A percentile compares a stretch with the other conserved stretches of the same genome.
phyloP scores from a whole-genome alignment of 2,888 invertebrate species.

The Eupithecia centaureata region DNA sequence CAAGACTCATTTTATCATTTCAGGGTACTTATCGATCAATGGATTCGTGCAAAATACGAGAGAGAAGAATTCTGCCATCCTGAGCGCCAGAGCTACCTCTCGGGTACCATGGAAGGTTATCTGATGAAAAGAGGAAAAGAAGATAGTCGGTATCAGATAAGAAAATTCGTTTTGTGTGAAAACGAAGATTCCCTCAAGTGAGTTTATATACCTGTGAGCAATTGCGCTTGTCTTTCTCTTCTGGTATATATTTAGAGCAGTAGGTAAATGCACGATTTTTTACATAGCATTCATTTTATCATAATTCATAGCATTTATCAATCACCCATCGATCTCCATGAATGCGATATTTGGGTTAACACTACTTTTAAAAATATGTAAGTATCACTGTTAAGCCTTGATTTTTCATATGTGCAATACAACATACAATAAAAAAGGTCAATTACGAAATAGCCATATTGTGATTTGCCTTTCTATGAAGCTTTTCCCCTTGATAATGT shows the following conservation, averaged over 20 bases:
- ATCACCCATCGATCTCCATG: too few relatives aligned
- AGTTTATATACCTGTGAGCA: slow-evolving; percentile 48
- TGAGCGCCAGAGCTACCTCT: slow-evolving; percentile 91
- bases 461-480: not conserved
- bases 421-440: too few relatives aligned
- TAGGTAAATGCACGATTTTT: not conserved
- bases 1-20: slow-evolving; percentile 45
- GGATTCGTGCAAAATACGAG: slow-evolving; percentile 96
- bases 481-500: not conserved
- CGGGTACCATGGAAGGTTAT: slow-evolving; percentile 92
- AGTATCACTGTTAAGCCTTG: not conserved
- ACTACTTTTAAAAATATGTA: not conserved
- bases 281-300: not conserved
- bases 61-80: slow-evolving; percentile 93
- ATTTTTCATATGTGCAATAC: not conserved
- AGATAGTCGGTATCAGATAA: slow-evolving; percentile 91
- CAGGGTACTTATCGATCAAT: slow-evolving; percentile 94
- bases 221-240: not conserved
- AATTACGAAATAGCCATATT: not conserved
- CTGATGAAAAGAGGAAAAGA: slow-evolving; percentile 95
- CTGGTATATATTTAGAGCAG: not conserved
- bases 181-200: slow-evolving; percentile 90
- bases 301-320: not conserved
- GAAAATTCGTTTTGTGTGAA: slow-evolving; percentile 93
- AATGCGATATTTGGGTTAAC: not conserved